A percentile compares a stretch with the other conserved stretches of the same genome.
These are phyloP conservation scores for Bombylius major DNA, from an alignment of 2,888 invertebrate species.

Conservation along the genomic window DNA sequence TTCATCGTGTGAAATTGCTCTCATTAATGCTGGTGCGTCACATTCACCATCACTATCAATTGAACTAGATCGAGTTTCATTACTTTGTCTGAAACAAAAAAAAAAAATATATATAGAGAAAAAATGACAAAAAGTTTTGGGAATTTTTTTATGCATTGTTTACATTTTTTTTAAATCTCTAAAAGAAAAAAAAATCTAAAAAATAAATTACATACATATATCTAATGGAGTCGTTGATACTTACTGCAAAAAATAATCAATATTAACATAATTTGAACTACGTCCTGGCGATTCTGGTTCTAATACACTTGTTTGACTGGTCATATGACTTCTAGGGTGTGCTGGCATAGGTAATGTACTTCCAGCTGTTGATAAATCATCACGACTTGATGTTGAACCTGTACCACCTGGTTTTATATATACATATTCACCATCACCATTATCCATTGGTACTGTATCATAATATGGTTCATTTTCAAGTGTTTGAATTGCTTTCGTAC, in stretches of 20 bases:
- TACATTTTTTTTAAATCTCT: neutral
- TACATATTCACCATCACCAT: conserved; percentile 58
- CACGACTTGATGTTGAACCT: conserved; percentile 52
- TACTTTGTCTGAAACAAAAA: conserved; percentile 28
- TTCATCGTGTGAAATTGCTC: conserved; percentile 52
- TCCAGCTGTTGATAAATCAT: conserved; percentile 46
- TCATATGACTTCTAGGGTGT: conserved; percentile 21
- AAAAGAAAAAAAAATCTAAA: neutral
- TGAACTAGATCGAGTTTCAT: conserved; percentile 39
- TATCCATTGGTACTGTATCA: conserved; percentile 56
- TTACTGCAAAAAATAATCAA: conserved; percentile 81
- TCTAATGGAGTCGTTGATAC: conserved; percentile 24
- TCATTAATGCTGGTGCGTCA: conserved; percentile 41
- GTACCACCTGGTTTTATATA: conserved; percentile 55
- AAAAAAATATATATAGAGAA: neutral
- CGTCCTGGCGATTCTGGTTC: conserved; percentile 67
- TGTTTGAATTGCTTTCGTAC: conserved; percentile 41
- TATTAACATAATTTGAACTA: conserved; percentile 82
- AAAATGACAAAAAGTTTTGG: too few species aligned
- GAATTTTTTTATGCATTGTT: neutral
- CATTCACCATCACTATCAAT: conserved; percentile 43
- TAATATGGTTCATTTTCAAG: conserved; percentile 55
- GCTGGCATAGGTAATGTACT: conserved; percentile 44
- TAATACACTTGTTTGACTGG: conserved; percentile 36
- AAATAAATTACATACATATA: neutral